phyloP scores from a whole-genome alignment of 2,797 vertebrate genomes.

The Sardinella longiceps region DNA sequence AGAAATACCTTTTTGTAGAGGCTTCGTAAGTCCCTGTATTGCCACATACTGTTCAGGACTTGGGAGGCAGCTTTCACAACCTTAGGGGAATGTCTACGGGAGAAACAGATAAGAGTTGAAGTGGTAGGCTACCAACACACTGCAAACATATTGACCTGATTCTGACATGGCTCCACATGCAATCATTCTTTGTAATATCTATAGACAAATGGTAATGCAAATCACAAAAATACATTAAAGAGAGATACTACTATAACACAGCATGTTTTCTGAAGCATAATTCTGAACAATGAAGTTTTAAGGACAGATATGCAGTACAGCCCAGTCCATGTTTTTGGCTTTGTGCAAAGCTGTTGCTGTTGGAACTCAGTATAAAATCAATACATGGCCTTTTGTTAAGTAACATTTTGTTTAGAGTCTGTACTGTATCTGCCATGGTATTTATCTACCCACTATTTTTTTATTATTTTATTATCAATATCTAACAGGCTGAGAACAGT shows the following conservation, averaged over 20 bases:
- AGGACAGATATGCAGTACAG: too few species aligned
- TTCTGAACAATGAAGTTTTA: too few species aligned
- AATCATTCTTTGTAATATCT: neutral
- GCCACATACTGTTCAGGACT: slow-evolving; percentile 99
- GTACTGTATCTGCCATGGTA: neutral
- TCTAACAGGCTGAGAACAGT: neutral
- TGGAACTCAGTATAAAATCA: too few species aligned
- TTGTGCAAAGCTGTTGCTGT: too few species aligned
- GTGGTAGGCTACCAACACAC: too few species aligned
- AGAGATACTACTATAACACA: too few species aligned
- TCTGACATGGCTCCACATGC: neutral
- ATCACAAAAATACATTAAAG: neutral
- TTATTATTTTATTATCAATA: neutral
- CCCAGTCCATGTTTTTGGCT: too few species aligned
- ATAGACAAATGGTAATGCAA: neutral
- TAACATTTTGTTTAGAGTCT: too few species aligned
- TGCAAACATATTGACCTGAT: neutral
- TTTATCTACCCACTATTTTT: neutral
- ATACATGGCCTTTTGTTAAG: too few species aligned
- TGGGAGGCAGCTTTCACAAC: slow-evolving; percentile 99
- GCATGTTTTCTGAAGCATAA: too few species aligned
- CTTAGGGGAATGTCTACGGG: slow-evolving; percentile 92
- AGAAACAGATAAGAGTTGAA: slow-evolving; percentile 26
- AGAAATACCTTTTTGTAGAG: slow-evolving; percentile 96
- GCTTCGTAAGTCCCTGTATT: slow-evolving; percentile 98